Percentiles rank a stretch among this genome's conserved stretches.
These are phyloP conservation scores for Oenanthe oenanthe DNA, from an alignment of 2,113 vertebrate species.

Conservation along the genomic window DNA sequence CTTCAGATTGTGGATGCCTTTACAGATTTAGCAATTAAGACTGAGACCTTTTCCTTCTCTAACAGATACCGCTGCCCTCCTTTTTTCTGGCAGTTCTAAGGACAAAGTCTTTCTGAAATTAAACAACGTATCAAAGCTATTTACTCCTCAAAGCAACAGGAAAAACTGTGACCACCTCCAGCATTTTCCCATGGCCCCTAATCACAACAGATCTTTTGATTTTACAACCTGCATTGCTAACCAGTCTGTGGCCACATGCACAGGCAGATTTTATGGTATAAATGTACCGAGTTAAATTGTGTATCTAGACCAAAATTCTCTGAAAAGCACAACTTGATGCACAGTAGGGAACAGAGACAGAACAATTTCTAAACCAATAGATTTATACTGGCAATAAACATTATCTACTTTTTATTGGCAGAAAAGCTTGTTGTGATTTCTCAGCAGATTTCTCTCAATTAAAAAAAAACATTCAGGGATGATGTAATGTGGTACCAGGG, in stretches of 20 bases:
- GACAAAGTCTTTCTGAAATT: neutral
- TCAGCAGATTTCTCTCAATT: neutral
- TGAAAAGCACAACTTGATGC: neutral
- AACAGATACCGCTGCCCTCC: neutral
- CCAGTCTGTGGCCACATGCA: neutral
- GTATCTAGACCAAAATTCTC: neutral
- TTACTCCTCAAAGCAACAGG: neutral
- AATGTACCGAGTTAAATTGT: neutral
- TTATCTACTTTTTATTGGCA: neutral
- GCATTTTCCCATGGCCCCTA: neutral
- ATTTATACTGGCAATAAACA: neutral
- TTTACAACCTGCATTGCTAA: neutral
- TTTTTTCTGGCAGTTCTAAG: neutral
- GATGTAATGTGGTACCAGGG: neutral
- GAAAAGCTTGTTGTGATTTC: neutral
- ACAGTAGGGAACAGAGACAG: neutral
- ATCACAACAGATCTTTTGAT: neutral
- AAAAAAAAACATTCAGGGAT: neutral
- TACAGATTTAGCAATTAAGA: neutral
- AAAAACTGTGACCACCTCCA: neutral
- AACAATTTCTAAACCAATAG: neutral
- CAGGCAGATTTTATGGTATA: neutral
- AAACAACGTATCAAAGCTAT: neutral
- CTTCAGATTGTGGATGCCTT: neutral
- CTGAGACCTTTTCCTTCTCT: neutral